phyloP scores from a whole-genome alignment of 2,888 invertebrate genomes.

The Steromphala cineraria region DNA sequence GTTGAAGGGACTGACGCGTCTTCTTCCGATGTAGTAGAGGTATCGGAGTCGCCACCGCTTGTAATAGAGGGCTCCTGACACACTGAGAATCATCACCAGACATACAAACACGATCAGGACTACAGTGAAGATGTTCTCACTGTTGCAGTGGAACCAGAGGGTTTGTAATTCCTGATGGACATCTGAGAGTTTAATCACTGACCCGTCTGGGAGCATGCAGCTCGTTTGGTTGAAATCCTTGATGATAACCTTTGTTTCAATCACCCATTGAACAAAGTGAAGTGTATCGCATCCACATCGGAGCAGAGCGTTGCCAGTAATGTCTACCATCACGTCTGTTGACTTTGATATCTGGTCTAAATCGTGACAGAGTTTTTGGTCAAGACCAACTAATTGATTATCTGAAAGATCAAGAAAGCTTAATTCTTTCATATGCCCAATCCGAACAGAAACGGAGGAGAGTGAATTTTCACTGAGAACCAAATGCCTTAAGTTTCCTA shows the following conservation, averaged over 20 bases:
- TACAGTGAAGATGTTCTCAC: background rate
- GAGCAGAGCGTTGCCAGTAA: background rate
- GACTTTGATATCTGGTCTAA: background rate
- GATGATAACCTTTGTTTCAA: background rate
- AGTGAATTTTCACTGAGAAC: background rate
- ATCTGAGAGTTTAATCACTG: background rate
- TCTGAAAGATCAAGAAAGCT: background rate
- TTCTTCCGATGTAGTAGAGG: conserved; percentile 14
- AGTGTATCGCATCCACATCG: background rate
- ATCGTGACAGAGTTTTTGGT: background rate
- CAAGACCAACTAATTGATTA: background rate
- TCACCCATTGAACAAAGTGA: conserved; percentile 1
- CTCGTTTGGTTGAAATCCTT: background rate
- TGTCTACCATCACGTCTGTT: background rate
- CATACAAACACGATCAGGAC: background rate
- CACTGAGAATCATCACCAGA: background rate
- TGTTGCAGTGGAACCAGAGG: background rate
- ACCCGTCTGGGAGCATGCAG: background rate
- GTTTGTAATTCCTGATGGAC: background rate
- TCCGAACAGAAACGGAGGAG: background rate
- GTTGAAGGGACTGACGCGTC: conserved; percentile 1
- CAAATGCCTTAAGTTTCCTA: background rate
- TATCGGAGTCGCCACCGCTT: conserved; percentile 17
- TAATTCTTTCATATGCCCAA: background rate
- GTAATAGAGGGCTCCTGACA: background rate